A percentile compares a stretch with the other conserved stretches of the same genome.
Evolutionary conservation across 2,888 invertebrate species (phyloP).

Genomic region (Zhengitettix transpicula): DNA sequence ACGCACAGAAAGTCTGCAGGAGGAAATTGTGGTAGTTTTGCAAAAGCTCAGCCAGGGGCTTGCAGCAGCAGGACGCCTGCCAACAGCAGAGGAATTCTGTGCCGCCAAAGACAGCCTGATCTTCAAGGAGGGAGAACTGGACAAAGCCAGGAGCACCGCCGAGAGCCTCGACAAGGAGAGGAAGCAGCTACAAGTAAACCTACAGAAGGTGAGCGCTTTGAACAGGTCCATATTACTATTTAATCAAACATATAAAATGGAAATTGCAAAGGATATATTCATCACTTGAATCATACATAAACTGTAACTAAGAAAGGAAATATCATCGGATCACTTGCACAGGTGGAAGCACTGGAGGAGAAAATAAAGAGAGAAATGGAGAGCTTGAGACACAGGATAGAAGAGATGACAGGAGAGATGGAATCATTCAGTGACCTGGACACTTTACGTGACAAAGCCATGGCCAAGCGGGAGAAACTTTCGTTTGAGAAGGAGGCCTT

Average conservation of each 20-base stretch:
- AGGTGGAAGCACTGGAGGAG: constrained; percentile 48
- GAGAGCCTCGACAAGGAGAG: constrained; percentile 43
- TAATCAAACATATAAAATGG: too few relatives aligned
- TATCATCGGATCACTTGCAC: too few relatives aligned
- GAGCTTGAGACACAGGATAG: constrained; percentile 28
- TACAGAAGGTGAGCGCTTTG: constrained; percentile 27
- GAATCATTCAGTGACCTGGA: constrained; percentile 42
- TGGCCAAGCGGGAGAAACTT: constrained; percentile 35
- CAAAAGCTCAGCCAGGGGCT: constrained; percentile 48
- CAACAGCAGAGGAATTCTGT: constrained; percentile 8
- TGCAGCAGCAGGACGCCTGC: constrained; percentile 9
- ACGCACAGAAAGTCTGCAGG: constrained; percentile 42
- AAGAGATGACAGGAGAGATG: constrained; percentile 43
- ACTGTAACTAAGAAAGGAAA: too few relatives aligned
- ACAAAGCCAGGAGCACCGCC: constrained; percentile 43
- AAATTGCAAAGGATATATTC: too few relatives aligned
- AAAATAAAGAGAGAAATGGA: constrained; percentile 41
- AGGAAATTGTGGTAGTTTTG: constrained; percentile 42
- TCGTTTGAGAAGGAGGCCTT: constrained; percentile 33
- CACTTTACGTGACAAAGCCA: constrained; percentile 35
- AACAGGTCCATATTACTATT: too few relatives aligned
- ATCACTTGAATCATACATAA: too few relatives aligned
- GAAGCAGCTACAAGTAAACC: constrained; percentile 27
- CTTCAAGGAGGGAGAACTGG: constrained; percentile 37
- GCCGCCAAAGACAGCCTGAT: constrained; percentile 30